Percentiles rank a stretch among this genome's conserved stretches.
These are phyloP conservation scores for Amblyteles armatorius DNA, from an alignment of 2,888 invertebrate genomes.

Conservation along the genomic window DNA sequence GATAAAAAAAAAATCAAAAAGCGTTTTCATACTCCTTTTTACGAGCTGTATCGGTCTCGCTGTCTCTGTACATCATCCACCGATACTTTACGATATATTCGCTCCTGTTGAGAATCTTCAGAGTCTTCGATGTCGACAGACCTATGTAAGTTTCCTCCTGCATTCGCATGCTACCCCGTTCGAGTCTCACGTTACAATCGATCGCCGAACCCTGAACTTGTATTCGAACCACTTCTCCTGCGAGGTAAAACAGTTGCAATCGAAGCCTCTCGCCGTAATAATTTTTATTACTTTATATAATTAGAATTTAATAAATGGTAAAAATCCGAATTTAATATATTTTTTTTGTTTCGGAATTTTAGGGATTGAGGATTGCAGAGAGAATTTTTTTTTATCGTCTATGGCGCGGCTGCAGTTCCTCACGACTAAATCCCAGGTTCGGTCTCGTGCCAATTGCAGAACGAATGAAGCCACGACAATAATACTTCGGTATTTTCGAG, in stretches of 20 bases:
- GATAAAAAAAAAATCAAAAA: constrained; percentile 1
- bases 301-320: too few species aligned
- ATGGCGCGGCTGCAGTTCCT: too few species aligned
- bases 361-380: too few species aligned
- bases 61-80: constrained; percentile 86
- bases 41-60: constrained; percentile 83
- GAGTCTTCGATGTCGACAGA: constrained; percentile 85
- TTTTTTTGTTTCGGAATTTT: too few species aligned
- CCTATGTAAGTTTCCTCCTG: constrained; percentile 87
- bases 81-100: constrained; percentile 86
- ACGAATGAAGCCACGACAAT: too few species aligned
- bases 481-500: too few species aligned
- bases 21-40: constrained; percentile 71
- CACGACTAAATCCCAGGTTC: too few species aligned
- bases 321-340: too few species aligned
- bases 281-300: too few species aligned
- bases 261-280: too few species aligned
- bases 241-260: constrained; percentile 3
- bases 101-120: constrained; percentile 87
- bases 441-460: too few species aligned
- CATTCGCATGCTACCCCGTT: constrained; percentile 86
- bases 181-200: constrained; percentile 85
- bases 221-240: constrained; percentile 86
- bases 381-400: too few species aligned
- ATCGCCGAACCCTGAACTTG: constrained; percentile 84